Evolutionary conservation across 1,140 invertebrate species (phyloP).

Genomic region (Vollenhovia emeryi): DNA sequence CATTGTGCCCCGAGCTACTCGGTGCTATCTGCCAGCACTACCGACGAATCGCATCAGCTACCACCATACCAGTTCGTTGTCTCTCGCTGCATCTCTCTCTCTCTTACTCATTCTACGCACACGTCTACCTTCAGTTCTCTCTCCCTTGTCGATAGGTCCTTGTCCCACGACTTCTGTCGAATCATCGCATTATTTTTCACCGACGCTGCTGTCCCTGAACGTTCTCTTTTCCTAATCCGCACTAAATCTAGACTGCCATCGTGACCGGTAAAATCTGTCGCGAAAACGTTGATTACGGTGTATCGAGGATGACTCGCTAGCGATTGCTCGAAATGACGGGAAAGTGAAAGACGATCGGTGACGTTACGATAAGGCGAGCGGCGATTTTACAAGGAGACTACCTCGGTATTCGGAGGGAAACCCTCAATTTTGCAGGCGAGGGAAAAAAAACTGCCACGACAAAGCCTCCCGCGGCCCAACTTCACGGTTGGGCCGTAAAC

Average conservation of each 20-base stretch:
- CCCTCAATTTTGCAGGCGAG: slow-evolving; percentile 34
- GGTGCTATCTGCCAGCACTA: slow-evolving; percentile 80
- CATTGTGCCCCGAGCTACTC: slow-evolving; percentile 83
- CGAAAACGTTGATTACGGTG: neutral
- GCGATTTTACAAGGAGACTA: slow-evolving; percentile 1
- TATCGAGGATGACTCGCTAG: neutral
- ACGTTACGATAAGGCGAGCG: neutral
- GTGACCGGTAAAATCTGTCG: neutral
- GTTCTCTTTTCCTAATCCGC: neutral
- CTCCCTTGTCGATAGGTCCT: neutral
- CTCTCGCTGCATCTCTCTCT: slow-evolving; percentile 41
- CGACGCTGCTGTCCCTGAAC: neutral
- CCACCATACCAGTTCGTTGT: slow-evolving; percentile 48
- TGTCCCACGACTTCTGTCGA: slow-evolving; percentile 12
- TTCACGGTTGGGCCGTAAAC: slow-evolving; percentile 74
- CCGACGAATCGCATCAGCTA: slow-evolving; percentile 70
- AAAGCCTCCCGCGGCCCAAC: slow-evolving; percentile 15
- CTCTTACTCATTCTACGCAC: slow-evolving; percentile 7
- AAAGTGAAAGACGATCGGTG: neutral
- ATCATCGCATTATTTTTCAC: slow-evolving; percentile 8
- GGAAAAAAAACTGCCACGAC: slow-evolving; percentile 8
- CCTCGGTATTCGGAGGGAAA: slow-evolving; percentile 21
- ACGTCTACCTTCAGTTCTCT: neutral
- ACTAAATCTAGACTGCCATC: neutral
- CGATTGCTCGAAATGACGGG: slow-evolving; percentile 15